Evolutionary conservation across 2,797 vertebrate species (phyloP).

Genomic region (Lepilemur septentrionalis): DNA sequence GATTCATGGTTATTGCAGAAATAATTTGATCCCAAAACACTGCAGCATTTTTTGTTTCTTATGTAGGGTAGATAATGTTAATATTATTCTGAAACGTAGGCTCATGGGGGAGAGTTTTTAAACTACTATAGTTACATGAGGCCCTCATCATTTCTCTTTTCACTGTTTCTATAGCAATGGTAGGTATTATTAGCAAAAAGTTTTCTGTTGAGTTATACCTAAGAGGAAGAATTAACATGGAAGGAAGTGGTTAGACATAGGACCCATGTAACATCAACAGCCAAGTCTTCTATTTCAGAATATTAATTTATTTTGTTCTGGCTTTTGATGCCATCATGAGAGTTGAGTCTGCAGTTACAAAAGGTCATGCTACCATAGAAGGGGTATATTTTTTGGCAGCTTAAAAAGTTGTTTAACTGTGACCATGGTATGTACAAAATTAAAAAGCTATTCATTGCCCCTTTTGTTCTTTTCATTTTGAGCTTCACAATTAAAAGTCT

Average conservation of each 20-base stretch:
- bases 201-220: background rate
- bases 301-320: conserved; percentile 14
- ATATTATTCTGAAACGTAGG: background rate
- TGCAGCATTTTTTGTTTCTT: background rate
- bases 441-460: background rate
- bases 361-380: background rate
- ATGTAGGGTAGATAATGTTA: background rate
- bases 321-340: background rate
- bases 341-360: background rate
- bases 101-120: background rate
- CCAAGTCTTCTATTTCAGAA: background rate
- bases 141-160: background rate
- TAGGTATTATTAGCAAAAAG: background rate
- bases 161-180: background rate
- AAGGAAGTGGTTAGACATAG: background rate
- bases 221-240: background rate
- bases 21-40: conserved; percentile 1
- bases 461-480: conserved; percentile 27
- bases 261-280: background rate
- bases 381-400: background rate
- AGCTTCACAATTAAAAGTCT: conserved; percentile 42
- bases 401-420: conserved; percentile 15
- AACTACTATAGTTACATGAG: background rate
- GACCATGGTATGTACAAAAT: background rate
- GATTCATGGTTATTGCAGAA: background rate